phyloP scores from a whole-genome alignment of 2,888 invertebrate genomes.

The Seladonia tumulorum region DNA sequence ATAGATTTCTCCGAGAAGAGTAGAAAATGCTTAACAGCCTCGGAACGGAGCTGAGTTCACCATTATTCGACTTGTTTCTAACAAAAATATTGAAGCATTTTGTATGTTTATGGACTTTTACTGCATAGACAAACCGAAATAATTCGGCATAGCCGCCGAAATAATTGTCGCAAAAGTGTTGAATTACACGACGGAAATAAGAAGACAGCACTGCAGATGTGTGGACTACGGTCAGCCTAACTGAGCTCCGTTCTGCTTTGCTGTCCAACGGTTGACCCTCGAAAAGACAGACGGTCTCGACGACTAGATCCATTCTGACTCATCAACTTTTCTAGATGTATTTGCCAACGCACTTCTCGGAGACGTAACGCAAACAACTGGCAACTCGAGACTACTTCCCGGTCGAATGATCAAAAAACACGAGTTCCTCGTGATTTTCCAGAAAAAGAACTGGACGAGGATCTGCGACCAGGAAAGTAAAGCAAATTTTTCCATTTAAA shows the following conservation, averaged over 20 bases:
- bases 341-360: slow-evolving; percentile 8
- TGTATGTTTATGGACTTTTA: neutral
- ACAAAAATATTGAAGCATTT: neutral
- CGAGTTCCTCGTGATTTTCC: neutral
- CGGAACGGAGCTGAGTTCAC: neutral
- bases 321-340: neutral
- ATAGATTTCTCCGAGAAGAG: neutral
- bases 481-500: neutral
- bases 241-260: neutral
- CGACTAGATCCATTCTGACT: neutral
- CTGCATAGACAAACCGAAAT: neutral
- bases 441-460: neutral
- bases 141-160: no score
- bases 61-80: no score
- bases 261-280: neutral
- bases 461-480: neutral
- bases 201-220: neutral
- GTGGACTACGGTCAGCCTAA: neutral
- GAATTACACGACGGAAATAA: neutral
- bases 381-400: neutral
- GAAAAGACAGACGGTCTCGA: neutral
- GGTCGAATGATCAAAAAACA: neutral
- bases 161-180: no score
- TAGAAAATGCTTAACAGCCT: neutral
- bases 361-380: neutral